Conservation (phyloP, 2,888 invertebrate species). For the Aporophyla nigra region DNA sequence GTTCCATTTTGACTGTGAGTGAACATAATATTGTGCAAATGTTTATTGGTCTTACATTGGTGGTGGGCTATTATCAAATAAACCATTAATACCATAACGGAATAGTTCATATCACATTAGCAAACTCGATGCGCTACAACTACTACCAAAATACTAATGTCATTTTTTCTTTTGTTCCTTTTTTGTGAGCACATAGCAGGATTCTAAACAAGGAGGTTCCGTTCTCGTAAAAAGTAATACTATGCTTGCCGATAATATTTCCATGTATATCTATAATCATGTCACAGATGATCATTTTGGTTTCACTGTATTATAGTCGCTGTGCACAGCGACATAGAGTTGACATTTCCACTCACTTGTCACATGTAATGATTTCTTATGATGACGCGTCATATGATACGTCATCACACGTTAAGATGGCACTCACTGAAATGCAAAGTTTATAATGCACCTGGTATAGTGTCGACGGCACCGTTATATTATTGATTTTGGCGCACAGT, state of each 20-base stretch:
- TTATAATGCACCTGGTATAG: slow-evolving; percentile 90
- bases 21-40: slow-evolving; percentile 63
- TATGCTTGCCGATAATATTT: slow-evolving; percentile 88
- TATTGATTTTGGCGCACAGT: slow-evolving; percentile 91
- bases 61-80: slow-evolving; percentile 75
- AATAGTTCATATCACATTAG: slow-evolving; percentile 71
- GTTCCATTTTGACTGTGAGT: slow-evolving; percentile 65
- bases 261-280: slow-evolving; percentile 82
- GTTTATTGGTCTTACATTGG: slow-evolving; percentile 69
- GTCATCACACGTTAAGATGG: slow-evolving; percentile 85
- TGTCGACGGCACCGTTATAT: slow-evolving; percentile 90
- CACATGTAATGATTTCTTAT: slow-evolving; percentile 93
- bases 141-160: slow-evolving; percentile 87
- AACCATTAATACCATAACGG: slow-evolving; percentile 70
- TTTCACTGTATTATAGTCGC: slow-evolving; percentile 80
- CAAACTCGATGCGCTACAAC: slow-evolving; percentile 74
- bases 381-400: slow-evolving; percentile 79
- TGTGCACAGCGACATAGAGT: slow-evolving; percentile 77
- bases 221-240: slow-evolving; percentile 87
- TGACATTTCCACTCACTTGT: slow-evolving; percentile 92
- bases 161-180: slow-evolving; percentile 88
- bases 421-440: slow-evolving; percentile 91
- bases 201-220: slow-evolving; percentile 89
- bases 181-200: slow-evolving; percentile 90
- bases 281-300: slow-evolving; percentile 80